Evolutionary conservation across 2,113 vertebrate species (phyloP), one percentile per base, ranked within the genome.

Genomic region (Cariama cristata): DNA sequence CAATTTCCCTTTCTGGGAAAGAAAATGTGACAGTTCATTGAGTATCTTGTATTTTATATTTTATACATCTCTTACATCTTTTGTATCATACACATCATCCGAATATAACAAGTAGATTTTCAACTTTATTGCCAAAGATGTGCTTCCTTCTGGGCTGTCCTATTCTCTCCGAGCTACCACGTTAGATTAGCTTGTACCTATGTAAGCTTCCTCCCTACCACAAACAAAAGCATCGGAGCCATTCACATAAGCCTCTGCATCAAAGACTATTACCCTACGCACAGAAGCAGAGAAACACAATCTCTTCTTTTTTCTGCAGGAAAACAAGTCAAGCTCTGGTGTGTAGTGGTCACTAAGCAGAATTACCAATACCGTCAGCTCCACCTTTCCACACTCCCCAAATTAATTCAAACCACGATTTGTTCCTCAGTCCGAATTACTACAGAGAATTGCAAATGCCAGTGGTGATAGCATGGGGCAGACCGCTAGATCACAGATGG

Each of bases 381-480:
- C 38, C 24, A 60, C 30, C 58, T 55, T 40, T 17, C 30, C 14
- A 15, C 19, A 1, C 12, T 15, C 3, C 6, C 10, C 3, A 3
- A 8, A 9, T 11, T 2, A 8, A 15, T 38, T 60, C 26, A 38
- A 88, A 11, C 33, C 33, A n/a, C 4, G 0, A 20, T 11, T 15
- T 22, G 30, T 9, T 67, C 53, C 27, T 67, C 53, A n/a, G 21
- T 11, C 33, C 33, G 12, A 42, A 35, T 14, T 5, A 26, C n/a
- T 13, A 6, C 4, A 49, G 58, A 20, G 66, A 20, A 16, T 4
- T 8, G 52, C 27, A 4, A 5, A 44, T 2, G 23, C 23, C 62
- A 52, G 30, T 1, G 4, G 9, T 8, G 63, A 24, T 0, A 13
- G 27, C 5, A 1, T 6, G 50, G 14, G 38, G 17, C 44, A 56